These are phyloP conservation scores for Megaleporinus macrocephalus DNA, from an alignment of 2,113 vertebrate genomes.

Conservation along the genomic window DNA sequence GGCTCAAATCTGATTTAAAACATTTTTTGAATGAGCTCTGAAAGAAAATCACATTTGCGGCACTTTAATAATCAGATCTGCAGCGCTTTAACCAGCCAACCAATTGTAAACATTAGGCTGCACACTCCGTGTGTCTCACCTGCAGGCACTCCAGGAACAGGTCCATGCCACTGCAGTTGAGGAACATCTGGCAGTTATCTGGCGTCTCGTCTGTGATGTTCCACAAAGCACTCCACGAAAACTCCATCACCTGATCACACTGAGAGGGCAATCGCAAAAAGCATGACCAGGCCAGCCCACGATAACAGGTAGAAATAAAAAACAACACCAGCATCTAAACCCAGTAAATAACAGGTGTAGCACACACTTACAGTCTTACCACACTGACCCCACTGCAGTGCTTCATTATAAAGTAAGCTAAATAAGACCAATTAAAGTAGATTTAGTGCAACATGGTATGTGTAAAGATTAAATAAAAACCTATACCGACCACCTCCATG, in stretches of 20 bases:
- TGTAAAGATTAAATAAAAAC: too few relatives aligned
- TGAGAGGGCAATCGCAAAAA: conserved; percentile 51
- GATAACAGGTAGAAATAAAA: not conserved
- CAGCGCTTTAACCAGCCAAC: not conserved
- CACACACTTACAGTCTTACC: too few relatives aligned
- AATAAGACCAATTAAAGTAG: too few relatives aligned
- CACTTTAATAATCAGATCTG: too few relatives aligned
- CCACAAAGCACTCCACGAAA: conserved; percentile 98
- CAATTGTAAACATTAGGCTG: not conserved
- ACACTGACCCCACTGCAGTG: too few relatives aligned
- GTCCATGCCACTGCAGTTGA: conserved; percentile 94
- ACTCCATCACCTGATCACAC: conserved; percentile 99
- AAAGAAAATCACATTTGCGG: too few relatives aligned
- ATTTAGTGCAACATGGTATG: too few relatives aligned
- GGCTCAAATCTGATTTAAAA: too few relatives aligned
- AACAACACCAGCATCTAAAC: not conserved
- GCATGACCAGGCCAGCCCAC: not conserved
- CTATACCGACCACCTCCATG: too few relatives aligned
- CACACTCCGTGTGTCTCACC: conserved; percentile 66
- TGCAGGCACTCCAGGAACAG: conserved; percentile 96
- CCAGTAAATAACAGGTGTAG: not conserved
- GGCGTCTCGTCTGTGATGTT: conserved; percentile 99
- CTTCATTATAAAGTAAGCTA: too few relatives aligned
- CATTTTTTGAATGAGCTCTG: too few relatives aligned
- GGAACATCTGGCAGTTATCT: conserved; percentile 98